Evolutionary conservation across 2,797 vertebrate species (phyloP).

Genomic region (Delichon dasypus): DNA sequence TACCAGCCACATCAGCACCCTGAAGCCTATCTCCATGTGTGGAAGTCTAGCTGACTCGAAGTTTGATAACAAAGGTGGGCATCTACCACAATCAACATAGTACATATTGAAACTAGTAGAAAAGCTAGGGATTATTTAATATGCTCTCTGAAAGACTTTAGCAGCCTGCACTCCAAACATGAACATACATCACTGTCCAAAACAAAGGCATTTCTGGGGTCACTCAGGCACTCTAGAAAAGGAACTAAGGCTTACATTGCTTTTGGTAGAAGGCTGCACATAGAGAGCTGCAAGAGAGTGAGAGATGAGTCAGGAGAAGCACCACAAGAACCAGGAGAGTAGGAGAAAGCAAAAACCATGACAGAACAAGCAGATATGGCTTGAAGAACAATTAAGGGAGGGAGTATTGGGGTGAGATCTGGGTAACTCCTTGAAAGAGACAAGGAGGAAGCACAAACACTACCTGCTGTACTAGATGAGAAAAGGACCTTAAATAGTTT

Average conservation of each 20-base stretch:
- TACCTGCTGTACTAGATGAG: background rate
- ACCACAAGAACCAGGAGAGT: background rate
- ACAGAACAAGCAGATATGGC: background rate
- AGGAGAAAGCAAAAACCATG: background rate
- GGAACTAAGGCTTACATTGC: background rate
- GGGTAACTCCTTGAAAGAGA: background rate
- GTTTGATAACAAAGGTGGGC: background rate
- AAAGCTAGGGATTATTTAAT: background rate
- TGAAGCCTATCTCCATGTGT: background rate
- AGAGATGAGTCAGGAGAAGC: background rate
- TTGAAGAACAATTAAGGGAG: background rate
- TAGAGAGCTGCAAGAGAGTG: background rate
- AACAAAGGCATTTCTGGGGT: background rate
- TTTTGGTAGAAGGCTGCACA: background rate
- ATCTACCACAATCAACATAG: background rate
- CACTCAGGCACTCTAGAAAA: background rate
- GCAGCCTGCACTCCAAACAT: background rate
- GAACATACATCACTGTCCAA: background rate
- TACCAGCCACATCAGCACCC: background rate
- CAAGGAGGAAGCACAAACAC: background rate
- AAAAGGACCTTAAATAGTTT: background rate
- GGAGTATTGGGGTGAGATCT: background rate
- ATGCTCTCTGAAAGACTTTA: background rate
- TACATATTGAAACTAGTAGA: background rate
- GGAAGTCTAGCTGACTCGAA: background rate